Percentiles rank a stretch among this genome's conserved stretches.
These are phyloP conservation scores for Drosophila ogumai DNA, from an alignment of 1,140 invertebrate species.

Conservation along the genomic window DNA sequence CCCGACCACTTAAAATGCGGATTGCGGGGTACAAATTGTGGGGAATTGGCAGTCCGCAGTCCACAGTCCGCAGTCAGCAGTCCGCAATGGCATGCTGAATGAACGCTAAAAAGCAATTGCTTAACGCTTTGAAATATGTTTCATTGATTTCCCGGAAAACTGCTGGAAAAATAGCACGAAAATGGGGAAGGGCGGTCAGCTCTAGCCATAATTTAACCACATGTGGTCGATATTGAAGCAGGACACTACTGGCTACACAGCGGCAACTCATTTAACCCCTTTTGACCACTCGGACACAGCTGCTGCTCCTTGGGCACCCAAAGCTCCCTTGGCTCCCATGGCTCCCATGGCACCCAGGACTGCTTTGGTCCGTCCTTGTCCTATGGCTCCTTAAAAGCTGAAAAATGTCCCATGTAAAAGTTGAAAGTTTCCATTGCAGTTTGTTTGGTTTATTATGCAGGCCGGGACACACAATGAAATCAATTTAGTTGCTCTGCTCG, in stretches of 20 bases:
- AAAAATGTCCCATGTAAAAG: conserved; percentile 54
- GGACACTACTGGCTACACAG: conserved; percentile 23
- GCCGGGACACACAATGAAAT: conserved; percentile 60
- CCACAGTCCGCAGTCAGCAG: conserved; percentile 1
- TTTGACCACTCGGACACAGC: conserved; percentile 64
- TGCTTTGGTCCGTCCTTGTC: conserved; percentile 37
- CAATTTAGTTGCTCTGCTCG: conserved; percentile 52
- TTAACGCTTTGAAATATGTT: conserved; percentile 74
- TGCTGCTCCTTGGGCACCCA: conserved; percentile 24
- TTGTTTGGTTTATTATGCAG: conserved; percentile 69
- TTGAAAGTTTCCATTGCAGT: conserved; percentile 47
- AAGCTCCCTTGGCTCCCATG: background rate
- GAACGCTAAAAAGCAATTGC: conserved; percentile 70
- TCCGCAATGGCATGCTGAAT: conserved; percentile 36
- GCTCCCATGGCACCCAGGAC: background rate
- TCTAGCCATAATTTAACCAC: conserved; percentile 77
- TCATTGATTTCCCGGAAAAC: conserved; percentile 75
- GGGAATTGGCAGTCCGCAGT: conserved; percentile 14
- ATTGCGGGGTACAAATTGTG: conserved; percentile 21
- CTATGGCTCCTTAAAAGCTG: conserved; percentile 38
- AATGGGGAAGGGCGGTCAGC: conserved; percentile 33
- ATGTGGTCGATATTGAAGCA: conserved; percentile 77
- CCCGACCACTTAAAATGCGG: conserved; percentile 46
- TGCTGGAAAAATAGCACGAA: conserved; percentile 62
- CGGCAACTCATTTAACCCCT: conserved; percentile 71